Conservation (phyloP, 2,797 vertebrate species). For the Onychomys torridus region DNA sequence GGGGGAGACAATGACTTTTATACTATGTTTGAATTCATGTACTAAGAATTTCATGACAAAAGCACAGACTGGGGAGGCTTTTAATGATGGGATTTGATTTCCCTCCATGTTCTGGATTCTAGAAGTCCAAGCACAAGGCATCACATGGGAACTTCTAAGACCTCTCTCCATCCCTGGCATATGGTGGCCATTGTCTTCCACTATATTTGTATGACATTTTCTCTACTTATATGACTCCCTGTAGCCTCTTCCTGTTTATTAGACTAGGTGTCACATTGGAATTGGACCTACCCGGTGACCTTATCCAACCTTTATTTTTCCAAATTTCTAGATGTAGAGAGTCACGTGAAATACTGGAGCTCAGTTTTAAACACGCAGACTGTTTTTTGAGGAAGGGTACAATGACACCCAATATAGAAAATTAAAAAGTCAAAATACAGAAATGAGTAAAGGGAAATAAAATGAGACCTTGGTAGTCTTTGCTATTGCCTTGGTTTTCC, state of each 20-base stretch:
- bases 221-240: not conserved
- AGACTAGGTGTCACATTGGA: not conserved
- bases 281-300: not conserved
- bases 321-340: not conserved
- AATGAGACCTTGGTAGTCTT: not conserved
- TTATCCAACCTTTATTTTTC: not conserved
- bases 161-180: not conserved
- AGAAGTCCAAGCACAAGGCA: not conserved
- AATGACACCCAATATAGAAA: not conserved
- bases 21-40: not conserved
- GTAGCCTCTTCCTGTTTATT: not conserved
- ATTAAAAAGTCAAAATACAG: not conserved
- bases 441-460: not conserved
- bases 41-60: not conserved
- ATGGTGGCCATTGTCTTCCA: not conserved
- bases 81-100: not conserved
- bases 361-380: not conserved
- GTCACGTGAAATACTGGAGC: not conserved
- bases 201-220: not conserved
- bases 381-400: not conserved
- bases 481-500: not conserved
- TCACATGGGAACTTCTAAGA: not conserved
- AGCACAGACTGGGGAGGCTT: not conserved
- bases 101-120: not conserved
- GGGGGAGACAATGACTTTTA: constrained; percentile 8